Percentiles rank a stretch among this genome's conserved stretches.
Conservation (phyloP, 2,113 vertebrate genomes). For the Azemiops feae region DNA sequence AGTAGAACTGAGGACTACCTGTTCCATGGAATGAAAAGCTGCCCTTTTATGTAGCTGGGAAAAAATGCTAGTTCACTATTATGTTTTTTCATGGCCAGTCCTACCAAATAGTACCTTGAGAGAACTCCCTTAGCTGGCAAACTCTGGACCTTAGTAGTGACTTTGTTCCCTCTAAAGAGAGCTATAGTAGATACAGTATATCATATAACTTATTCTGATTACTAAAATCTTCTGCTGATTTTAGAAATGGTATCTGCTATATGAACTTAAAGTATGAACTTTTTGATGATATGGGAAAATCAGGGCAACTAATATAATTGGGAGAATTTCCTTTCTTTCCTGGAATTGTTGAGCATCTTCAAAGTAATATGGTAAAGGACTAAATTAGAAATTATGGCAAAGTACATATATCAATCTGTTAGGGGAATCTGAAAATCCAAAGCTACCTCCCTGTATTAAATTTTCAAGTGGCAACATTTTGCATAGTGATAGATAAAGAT, state of each 20-base stretch:
- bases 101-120: not conserved
- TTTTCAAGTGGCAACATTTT: not conserved
- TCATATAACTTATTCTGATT: not conserved
- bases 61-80: not conserved
- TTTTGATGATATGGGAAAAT: not conserved
- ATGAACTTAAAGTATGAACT: no score
- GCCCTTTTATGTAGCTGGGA: not conserved
- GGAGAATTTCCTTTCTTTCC: not conserved
- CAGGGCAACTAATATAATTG: not conserved
- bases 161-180: not conserved
- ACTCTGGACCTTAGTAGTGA: not conserved
- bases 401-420: slow-evolving; percentile 12
- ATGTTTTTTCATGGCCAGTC: not conserved
- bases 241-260: not conserved
- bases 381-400: not conserved
- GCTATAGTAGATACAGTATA: not conserved
- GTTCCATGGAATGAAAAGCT: not conserved
- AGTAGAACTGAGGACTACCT: not conserved
- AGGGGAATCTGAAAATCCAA: not conserved
- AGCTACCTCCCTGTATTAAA: not conserved
- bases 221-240: not conserved
- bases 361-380: not conserved
- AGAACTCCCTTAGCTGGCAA: not conserved
- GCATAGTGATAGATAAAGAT: not conserved
- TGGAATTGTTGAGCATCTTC: not conserved